Conservation (phyloP, 2,888 invertebrate genomes). For the Zonitis immaculata region DNA sequence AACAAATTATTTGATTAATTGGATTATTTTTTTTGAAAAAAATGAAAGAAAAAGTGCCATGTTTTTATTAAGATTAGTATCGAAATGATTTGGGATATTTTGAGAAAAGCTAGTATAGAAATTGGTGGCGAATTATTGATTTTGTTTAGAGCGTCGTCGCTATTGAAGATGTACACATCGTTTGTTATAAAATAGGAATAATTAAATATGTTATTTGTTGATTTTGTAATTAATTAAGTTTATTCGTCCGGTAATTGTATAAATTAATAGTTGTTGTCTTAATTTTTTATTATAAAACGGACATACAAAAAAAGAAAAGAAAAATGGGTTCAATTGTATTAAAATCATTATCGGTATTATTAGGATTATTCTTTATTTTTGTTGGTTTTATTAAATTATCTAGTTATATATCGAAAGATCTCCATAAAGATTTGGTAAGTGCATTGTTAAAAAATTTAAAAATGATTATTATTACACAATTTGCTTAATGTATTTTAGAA, state of each 20-base stretch:
- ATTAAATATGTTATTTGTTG: neutral
- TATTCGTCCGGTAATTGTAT: too few species aligned
- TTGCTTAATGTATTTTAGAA: slow-evolving; percentile 34
- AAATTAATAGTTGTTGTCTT: too few species aligned
- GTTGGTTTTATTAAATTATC: slow-evolving; percentile 91
- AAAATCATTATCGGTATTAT: slow-evolving; percentile 82
- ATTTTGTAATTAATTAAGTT: neutral
- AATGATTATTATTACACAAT: slow-evolving; percentile 37
- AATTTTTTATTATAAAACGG: too few species aligned
- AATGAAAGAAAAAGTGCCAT: neutral
- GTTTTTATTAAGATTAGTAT: slow-evolving; percentile 12
- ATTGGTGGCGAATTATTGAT: slow-evolving; percentile 37
- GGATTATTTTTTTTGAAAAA: too few species aligned
- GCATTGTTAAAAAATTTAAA: slow-evolving; percentile 18
- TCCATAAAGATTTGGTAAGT: slow-evolving; percentile 94
- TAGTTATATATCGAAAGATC: slow-evolving; percentile 86
- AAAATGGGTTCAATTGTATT: slow-evolving; percentile 73
- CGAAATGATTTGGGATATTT: slow-evolving; percentile 21
- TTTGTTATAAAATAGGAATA: slow-evolving; percentile 21
- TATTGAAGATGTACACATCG: slow-evolving; percentile 33
- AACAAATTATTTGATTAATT: too few species aligned
- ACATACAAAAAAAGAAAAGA: slow-evolving; percentile 1
- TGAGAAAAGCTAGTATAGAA: slow-evolving; percentile 31
- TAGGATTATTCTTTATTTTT: slow-evolving; percentile 93
- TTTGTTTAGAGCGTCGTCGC: slow-evolving; percentile 36